Evolutionary conservation across 2,113 vertebrate species (phyloP), one percentile per base, ranked within the genome.

Genomic region (Coreoperca whiteheadi): DNA sequence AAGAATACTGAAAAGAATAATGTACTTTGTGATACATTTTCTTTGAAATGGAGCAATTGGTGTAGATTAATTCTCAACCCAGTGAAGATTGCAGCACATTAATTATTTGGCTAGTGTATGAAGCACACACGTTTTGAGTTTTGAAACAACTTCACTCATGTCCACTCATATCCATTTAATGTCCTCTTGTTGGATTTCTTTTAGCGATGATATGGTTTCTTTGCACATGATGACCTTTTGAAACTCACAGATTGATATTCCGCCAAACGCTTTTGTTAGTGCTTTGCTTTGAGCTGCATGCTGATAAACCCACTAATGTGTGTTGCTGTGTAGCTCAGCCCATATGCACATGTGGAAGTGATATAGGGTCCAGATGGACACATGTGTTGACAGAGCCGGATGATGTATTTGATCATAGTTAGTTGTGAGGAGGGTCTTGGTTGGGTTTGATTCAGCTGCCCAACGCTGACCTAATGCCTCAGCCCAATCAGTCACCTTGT

Each of bases 401-500:
- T 94, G 90, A 93, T 93, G 85, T 90, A 93, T 94, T 93, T 91
- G 88, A 91, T 94, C 86, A 75, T 91, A 86, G 91, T 91, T 93
- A 91, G 90, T 85, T 66, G 86, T 75, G 90, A 87, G 89, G 79
- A 91, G 83, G 74, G 72, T 88, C 78, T 82, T 32, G 87, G 86
- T 84, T 82, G 70, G 69, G 87, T 91, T 93, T 92, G 94, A 94
- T 93, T 91, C 88, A 92, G 92, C 92, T 83, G 88, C 79, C 84
- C 68, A 67, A 81, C 79, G 59, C 87, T 95, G 94, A 96, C 94
- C 94, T 92, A 88, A 89, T 91, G 91, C 93, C 93, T 94, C 25
- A 2, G 77, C 91, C 84, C 94, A 91, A 95, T 95, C 94, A 90
- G 82, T 95, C 94, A 95, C 92, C 89, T 94, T 95, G 94, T 93